A percentile compares a stretch with the other conserved stretches of the same genome.
phyloP scores from a whole-genome alignment of 2,888 invertebrate genomes.

The Drosophila pegasa region DNA sequence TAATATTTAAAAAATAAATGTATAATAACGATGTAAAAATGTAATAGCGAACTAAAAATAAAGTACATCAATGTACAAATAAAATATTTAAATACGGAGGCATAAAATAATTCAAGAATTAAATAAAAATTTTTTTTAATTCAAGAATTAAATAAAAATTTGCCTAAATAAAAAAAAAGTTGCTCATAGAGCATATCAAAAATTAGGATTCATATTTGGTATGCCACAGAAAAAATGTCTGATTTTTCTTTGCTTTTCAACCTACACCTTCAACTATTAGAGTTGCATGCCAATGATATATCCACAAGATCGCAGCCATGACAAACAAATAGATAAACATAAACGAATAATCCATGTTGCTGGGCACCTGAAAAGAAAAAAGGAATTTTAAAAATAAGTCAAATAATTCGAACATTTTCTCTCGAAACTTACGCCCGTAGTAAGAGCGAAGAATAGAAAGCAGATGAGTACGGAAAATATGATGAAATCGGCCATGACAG shows the following conservation, averaged over 20 bases:
- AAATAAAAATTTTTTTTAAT: too few species aligned
- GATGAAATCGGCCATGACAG: constrained; percentile 79
- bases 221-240: not conserved
- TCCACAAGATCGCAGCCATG: constrained; percentile 70
- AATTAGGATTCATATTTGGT: too few species aligned
- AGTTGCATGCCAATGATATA: constrained; percentile 83
- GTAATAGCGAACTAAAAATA: too few species aligned
- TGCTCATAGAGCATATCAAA: too few species aligned
- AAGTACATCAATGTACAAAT: too few species aligned
- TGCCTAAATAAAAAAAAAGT: too few species aligned
- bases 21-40: too few species aligned
- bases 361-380: constrained; percentile 49
- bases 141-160: too few species aligned
- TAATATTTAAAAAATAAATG: too few species aligned
- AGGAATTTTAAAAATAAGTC: not conserved
- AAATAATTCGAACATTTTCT: not conserved
- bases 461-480: constrained; percentile 79
- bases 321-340: constrained; percentile 72
- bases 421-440: constrained; percentile 62
- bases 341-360: constrained; percentile 75
- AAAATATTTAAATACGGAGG: too few species aligned
- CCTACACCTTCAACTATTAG: constrained; percentile 68
- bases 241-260: too few species aligned
- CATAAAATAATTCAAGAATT: too few species aligned
- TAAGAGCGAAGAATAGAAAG: constrained; percentile 75